These are phyloP conservation scores for Calliopsis andreniformis DNA, from an alignment of 1,140 invertebrate species.

Conservation along the genomic window DNA sequence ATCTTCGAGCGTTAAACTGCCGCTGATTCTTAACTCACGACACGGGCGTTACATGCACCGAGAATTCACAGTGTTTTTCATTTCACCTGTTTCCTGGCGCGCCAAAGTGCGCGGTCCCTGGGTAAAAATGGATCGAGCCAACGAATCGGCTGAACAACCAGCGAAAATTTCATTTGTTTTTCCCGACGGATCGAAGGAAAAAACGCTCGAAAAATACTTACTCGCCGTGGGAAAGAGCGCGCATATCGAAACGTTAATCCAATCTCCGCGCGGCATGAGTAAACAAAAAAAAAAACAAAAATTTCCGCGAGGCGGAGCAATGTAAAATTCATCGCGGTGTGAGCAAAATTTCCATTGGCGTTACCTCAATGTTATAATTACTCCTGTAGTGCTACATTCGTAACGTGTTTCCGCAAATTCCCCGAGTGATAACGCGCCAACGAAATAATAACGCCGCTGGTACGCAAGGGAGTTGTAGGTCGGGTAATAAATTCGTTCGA, in stretches of 20 bases:
- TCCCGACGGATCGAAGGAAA: too few species aligned
- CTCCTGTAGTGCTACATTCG: neutral
- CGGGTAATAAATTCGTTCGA: too few species aligned
- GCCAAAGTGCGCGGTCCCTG: neutral
- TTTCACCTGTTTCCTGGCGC: neutral
- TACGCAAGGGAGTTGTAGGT: too few species aligned
- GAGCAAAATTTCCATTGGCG: too few species aligned
- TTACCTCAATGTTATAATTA: neutral
- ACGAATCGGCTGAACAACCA: too few species aligned
- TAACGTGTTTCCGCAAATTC: too few species aligned
- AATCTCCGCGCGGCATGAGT: too few species aligned
- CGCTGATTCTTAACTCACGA: neutral
- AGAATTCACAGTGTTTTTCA: neutral
- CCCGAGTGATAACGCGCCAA: too few species aligned
- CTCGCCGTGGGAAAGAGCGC: too few species aligned
- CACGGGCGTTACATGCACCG: neutral
- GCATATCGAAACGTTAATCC: neutral
- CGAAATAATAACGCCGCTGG: too few species aligned
- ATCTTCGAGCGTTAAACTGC: slow-evolving; percentile 3
- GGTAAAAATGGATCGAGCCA: neutral
- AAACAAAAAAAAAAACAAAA: neutral
- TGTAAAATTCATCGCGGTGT: neutral
- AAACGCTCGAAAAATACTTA: too few species aligned
- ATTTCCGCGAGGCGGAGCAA: neutral
- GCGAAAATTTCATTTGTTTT: neutral